Evolutionary conservation across 2,113 vertebrate genomes (phyloP).

Genomic region (Seriola quinqueradiata): DNA sequence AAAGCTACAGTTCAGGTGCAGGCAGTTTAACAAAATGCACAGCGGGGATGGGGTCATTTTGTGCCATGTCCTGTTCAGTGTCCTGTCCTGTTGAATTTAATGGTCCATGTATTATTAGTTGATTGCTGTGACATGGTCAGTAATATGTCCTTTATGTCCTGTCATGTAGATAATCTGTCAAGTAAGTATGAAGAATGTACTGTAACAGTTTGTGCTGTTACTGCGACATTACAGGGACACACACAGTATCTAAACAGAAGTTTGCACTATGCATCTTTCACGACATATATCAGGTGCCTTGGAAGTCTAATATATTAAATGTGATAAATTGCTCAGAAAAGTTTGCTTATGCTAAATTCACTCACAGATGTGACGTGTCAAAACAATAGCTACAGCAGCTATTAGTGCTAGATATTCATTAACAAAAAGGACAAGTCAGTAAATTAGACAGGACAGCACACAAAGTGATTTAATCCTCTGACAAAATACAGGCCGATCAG

Average conservation of each 20-base stretch:
- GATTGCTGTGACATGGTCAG: neutral
- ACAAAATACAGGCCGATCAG: conserved; percentile 1
- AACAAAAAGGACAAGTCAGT: conserved; percentile 28
- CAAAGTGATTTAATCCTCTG: conserved; percentile 32
- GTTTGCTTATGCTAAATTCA: conserved; percentile 32
- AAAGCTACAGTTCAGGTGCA: conserved; percentile 35
- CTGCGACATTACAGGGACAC: neutral
- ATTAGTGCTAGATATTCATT: conserved; percentile 36
- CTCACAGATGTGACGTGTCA: conserved; percentile 31
- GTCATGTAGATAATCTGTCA: conserved; percentile 10
- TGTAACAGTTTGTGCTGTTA: neutral
- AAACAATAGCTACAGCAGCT: conserved; percentile 23
- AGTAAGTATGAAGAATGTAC: neutral
- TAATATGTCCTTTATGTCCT: conserved; percentile 11
- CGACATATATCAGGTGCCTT: neutral
- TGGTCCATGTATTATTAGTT: neutral
- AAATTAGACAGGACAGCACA: conserved; percentile 37
- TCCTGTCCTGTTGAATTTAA: conserved; percentile 35
- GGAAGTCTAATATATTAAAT: conserved; percentile 1
- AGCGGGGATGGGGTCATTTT: conserved; percentile 15
- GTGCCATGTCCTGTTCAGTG: neutral
- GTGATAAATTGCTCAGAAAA: conserved; percentile 4
- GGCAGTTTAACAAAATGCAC: conserved; percentile 33
- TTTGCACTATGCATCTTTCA: neutral
- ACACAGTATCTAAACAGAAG: neutral